Evolutionary conservation across 2,888 invertebrate genomes (phyloP).

Genomic region (Dendrolimus houi): DNA sequence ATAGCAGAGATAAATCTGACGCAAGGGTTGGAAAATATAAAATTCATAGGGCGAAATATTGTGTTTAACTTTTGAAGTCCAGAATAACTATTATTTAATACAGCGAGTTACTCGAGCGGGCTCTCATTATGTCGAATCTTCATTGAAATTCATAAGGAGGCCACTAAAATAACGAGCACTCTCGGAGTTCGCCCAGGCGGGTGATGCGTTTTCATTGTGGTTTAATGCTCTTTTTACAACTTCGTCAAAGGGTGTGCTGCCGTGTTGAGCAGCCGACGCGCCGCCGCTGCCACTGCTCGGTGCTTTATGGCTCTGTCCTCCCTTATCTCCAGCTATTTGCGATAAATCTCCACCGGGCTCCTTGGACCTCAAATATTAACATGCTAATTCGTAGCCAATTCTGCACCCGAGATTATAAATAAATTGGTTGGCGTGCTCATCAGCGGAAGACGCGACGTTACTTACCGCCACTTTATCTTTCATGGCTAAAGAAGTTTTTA

Average conservation of each 20-base stretch:
- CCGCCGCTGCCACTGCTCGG: constrained; percentile 29
- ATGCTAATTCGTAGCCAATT: constrained; percentile 74
- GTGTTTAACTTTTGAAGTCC: constrained; percentile 10
- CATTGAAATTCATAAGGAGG: constrained; percentile 74
- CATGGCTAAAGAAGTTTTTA: constrained; percentile 63
- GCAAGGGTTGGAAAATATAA: constrained; percentile 4
- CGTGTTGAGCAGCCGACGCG: constrained; percentile 19
- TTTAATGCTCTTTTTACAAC: constrained; percentile 76
- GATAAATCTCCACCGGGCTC: constrained; percentile 70
- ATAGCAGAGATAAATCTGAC: background rate
- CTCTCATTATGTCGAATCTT: constrained; percentile 52
- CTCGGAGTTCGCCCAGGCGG: constrained; percentile 37
- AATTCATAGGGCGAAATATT: constrained; percentile 8
- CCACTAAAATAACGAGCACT: constrained; percentile 60
- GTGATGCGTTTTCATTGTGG: constrained; percentile 74
- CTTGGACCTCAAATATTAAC: constrained; percentile 75
- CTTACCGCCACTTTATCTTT: constrained; percentile 62
- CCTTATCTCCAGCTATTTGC: constrained; percentile 65
- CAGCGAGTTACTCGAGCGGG: constrained; percentile 30
- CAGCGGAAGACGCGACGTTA: constrained; percentile 40
- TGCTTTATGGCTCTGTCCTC: constrained; percentile 66
- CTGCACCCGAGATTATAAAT: constrained; percentile 73
- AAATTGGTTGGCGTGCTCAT: constrained; percentile 59
- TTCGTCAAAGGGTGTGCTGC: constrained; percentile 67
- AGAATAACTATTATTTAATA: constrained; percentile 34